phyloP scores from a whole-genome alignment of 2,113 vertebrate genomes.

The Condylura cristata region DNA sequence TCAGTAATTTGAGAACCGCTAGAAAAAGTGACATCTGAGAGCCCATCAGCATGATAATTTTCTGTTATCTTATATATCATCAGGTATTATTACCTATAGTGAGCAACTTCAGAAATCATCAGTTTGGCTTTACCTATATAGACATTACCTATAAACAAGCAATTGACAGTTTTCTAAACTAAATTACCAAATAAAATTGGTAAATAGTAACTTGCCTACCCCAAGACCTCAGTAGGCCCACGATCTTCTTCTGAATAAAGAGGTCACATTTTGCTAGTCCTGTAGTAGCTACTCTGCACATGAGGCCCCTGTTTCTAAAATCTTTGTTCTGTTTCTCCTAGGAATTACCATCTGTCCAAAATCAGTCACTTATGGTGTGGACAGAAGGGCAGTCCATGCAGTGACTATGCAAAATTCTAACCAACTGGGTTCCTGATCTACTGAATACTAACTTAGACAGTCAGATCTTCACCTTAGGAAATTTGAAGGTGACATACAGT shows the following conservation, averaged over 20 bases:
- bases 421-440: not conserved
- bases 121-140: not conserved
- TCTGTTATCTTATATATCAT: not conserved
- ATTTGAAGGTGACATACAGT: not conserved
- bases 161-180: not conserved
- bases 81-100: not conserved
- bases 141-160: not conserved
- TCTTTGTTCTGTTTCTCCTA: not conserved
- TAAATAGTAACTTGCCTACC: constrained; percentile 1
- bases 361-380: not conserved
- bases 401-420: constrained; percentile 2
- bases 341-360: constrained; percentile 1
- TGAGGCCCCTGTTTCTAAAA: not conserved
- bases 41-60: not conserved
- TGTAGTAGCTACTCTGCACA: not conserved
- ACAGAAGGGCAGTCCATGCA: not conserved
- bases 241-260: constrained; percentile 11
- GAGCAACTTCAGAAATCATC: not conserved
- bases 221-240: not conserved
- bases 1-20: not conserved
- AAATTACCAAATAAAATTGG: constrained; percentile 27
- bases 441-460: not conserved
- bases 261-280: not conserved
- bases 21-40: not conserved
- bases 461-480: not conserved